Percentiles rank a stretch among this genome's conserved stretches.
Evolutionary conservation across 1,140 invertebrate genomes (phyloP).

Genomic region (Trachymyrmex cornetzi): DNA sequence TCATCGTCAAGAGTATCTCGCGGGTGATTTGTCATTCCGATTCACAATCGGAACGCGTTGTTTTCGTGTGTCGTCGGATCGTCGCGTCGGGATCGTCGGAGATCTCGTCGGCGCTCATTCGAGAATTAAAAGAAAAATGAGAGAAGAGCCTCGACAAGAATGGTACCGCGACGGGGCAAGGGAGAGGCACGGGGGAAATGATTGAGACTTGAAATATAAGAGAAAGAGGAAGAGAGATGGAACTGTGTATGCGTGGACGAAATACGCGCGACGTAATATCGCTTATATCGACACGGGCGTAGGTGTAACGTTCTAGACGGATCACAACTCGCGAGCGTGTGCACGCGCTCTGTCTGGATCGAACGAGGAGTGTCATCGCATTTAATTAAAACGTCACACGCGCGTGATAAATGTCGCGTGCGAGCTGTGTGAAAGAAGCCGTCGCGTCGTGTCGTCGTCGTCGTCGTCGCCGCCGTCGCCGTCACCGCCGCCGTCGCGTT

Average conservation of each 20-base stretch:
- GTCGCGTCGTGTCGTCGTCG: conserved; percentile 45
- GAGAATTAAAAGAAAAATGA: not conserved
- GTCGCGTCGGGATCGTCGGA: not conserved
- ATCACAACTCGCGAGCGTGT: conserved; percentile 22
- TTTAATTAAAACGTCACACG: conserved; percentile 79
- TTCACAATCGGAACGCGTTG: conserved; percentile 32
- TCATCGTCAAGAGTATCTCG: conserved; percentile 36
- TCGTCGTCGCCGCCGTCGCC: not conserved
- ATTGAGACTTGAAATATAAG: not conserved
- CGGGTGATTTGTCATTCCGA: conserved; percentile 60
- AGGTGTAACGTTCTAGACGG: conserved; percentile 39
- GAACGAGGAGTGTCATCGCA: conserved; percentile 76
- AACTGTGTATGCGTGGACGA: too few relatives aligned
- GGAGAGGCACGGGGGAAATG: not conserved
- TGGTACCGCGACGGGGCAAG: not conserved
- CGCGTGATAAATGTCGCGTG: conserved; percentile 78
- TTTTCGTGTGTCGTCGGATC: conserved; percentile 31
- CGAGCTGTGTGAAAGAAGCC: conserved; percentile 72
- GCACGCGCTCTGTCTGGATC: conserved; percentile 51
- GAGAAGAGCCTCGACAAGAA: conserved; percentile 11
- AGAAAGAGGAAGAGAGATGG: conserved; percentile 15
- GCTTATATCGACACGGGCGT: conserved; percentile 62
- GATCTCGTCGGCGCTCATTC: conserved; percentile 3
- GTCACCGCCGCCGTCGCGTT: not conserved
- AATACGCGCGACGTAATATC: conserved; percentile 57